Evolutionary conservation across 1,140 invertebrate genomes (phyloP).

Genomic region (Hestina assimilis): DNA sequence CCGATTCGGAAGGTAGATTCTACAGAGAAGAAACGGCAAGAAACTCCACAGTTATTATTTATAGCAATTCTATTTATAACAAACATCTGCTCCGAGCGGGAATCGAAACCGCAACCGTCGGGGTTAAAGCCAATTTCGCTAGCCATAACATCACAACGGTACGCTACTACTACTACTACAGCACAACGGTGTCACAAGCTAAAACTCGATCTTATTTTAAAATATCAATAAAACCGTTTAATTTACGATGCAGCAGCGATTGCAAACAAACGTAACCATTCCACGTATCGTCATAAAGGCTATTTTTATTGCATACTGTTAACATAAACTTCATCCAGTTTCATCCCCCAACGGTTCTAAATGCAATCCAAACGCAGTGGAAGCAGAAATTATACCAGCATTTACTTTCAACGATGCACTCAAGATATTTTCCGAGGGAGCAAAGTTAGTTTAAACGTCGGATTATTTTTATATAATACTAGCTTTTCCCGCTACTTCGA

Average conservation of each 20-base stretch:
- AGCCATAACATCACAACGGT: no score
- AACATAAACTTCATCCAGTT: constrained; percentile 71
- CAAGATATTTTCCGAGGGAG: constrained; percentile 62
- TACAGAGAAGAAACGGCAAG: no score
- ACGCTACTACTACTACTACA: no score
- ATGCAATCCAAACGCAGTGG: constrained; percentile 73
- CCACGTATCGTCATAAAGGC: constrained; percentile 75
- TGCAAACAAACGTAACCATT: constrained; percentile 63
- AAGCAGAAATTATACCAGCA: constrained; percentile 66
- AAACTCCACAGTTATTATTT: no score
- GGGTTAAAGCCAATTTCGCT: no score
- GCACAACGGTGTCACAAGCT: no score
- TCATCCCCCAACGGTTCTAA: constrained; percentile 68
- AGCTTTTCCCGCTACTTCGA: constrained; percentile 18
- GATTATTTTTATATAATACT: constrained; percentile 65
- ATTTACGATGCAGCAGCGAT: constrained; percentile 44
- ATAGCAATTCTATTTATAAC: no score
- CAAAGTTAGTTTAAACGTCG: constrained; percentile 53
- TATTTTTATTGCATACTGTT: constrained; percentile 74
- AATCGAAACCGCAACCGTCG: no score
- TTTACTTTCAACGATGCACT: constrained; percentile 76
- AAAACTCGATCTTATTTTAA: no score
- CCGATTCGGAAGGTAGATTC: no score
- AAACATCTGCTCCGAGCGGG: no score
- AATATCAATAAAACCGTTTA: constrained; percentile 43